Conservation (phyloP, 2,113 vertebrate species). For the Motacilla tschutschensis region DNA sequence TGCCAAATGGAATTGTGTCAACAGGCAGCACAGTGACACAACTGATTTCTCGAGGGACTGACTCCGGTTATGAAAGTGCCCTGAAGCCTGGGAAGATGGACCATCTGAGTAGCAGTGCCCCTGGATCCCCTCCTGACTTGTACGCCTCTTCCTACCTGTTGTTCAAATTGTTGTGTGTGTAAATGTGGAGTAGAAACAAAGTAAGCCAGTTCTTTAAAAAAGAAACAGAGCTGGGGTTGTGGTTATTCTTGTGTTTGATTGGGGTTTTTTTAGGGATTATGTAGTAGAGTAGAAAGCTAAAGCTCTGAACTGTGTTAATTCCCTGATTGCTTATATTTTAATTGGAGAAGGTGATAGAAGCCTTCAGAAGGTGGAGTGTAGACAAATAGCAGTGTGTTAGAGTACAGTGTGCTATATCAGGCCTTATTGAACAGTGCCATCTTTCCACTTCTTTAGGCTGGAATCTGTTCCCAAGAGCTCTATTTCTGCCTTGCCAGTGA, state of each 20-base stretch:
- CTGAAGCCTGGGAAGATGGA: conserved; percentile 90
- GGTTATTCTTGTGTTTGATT: neutral
- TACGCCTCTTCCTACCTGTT: conserved; percentile 69
- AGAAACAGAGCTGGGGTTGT: neutral
- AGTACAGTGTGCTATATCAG: neutral
- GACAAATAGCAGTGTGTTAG: neutral
- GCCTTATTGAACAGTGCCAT: neutral
- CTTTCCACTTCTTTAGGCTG: conserved; percentile 71
- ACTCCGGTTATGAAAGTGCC: conserved; percentile 80
- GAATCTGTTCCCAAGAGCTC: conserved; percentile 81
- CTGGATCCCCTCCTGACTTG: conserved; percentile 93
- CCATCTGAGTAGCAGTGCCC: conserved; percentile 84
- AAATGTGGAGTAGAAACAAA: neutral
- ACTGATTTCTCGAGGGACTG: conserved; percentile 90
- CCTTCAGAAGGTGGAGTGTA: neutral
- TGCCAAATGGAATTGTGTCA: conserved; percentile 88
- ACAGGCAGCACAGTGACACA: conserved; percentile 80
- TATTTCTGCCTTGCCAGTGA: conserved; percentile 82
- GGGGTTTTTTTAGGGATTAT: neutral
- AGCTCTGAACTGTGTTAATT: neutral
- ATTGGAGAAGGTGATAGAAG: neutral
- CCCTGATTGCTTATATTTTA: neutral
- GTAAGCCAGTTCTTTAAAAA: neutral
- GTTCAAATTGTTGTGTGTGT: neutral
- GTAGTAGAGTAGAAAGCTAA: neutral